Evolutionary conservation across 2,797 vertebrate genomes (phyloP), one percentile per base, ranked within the genome.

Genomic region (Kryptolebias ocellatus): DNA sequence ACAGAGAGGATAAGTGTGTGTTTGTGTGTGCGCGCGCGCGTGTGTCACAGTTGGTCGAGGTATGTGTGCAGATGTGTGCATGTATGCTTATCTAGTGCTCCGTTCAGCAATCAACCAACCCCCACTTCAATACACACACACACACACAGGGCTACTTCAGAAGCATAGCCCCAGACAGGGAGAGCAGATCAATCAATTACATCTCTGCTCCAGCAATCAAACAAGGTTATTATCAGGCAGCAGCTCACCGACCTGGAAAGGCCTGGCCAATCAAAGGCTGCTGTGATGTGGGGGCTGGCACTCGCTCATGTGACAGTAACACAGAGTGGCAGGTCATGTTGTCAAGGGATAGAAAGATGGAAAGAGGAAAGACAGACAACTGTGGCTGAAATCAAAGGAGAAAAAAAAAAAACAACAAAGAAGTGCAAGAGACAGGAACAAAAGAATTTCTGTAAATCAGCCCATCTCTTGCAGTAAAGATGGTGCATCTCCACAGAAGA

Each of bases 181-280:
- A 67, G 82, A 88, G 90, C 82, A 82, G 93, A 94, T 79, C 78
- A 94, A 96, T 96, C 95, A 92, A 92, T 93, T 92, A 93, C 87
- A 91, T 91, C 93, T 92, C 81, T 72, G 92, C 91, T 93, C 84
- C 94, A 95, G 93, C 93, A 95, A 96, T 95, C 94, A 94, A 94
- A 95, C 92, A 93, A 89, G 66, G 74, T 87, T 89, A 94, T 94
- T 95, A 94, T 92, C 69, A 84, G 91, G 92, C 95, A 95, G 87
- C 92, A 89, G 91, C 86, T 92, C 92, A 84, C 55, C 94, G 95
- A 96, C 94, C 95, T 94, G 90, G 94, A 96, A 96, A 94, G 93
- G 93, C 91, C 91, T 28, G 90, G 90, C 84, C 89, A 90, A 95
- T 91, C 92, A 94, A 91, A 90, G 93, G 84, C 90, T 76, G 63